A percentile compares a stretch with the other conserved stretches of the same genome.
Evolutionary conservation across 2,113 vertebrate genomes (phyloP).

Genomic region (Pseudorectes ferrugineus): DNA sequence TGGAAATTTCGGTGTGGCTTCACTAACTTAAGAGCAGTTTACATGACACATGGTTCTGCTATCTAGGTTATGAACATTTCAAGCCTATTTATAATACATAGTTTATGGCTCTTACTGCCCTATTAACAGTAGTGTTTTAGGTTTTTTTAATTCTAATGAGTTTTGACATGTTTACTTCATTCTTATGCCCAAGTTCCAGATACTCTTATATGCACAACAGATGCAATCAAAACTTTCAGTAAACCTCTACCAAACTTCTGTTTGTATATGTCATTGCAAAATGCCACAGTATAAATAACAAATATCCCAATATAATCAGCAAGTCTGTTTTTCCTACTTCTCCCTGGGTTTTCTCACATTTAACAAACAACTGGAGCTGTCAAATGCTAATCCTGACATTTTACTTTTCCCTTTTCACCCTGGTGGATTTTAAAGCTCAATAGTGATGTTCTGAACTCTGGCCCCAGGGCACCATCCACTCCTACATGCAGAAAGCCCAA

Average conservation of each 20-base stretch:
- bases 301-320: neutral
- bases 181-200: neutral
- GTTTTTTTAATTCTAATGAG: neutral
- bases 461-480: neutral
- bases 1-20: neutral
- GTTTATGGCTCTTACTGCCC: neutral
- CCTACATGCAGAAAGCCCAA: neutral
- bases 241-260: neutral
- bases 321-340: neutral
- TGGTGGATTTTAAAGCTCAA: neutral
- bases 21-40: neutral
- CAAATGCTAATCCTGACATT: constrained; percentile 6
- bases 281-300: neutral
- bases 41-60: neutral
- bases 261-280: neutral
- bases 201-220: neutral
- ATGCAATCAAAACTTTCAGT: neutral
- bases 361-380: neutral
- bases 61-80: neutral
- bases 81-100: neutral
- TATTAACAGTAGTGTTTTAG: neutral
- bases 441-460: neutral
- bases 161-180: neutral
- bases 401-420: neutral
- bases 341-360: neutral